Evolutionary conservation across 2,113 vertebrate genomes (phyloP), one percentile per base, ranked within the genome.

Genomic region (Sturnira hondurensis): DNA sequence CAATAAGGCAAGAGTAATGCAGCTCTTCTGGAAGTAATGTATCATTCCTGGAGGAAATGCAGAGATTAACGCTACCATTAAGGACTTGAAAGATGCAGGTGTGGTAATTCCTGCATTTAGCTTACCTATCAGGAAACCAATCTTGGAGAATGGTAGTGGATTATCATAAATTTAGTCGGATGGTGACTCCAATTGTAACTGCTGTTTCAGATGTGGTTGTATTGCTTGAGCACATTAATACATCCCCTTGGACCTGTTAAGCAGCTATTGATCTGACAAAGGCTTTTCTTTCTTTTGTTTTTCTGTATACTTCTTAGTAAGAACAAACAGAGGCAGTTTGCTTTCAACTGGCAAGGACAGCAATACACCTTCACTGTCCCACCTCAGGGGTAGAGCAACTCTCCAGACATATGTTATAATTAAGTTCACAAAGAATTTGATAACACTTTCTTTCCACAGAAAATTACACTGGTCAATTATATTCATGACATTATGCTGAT

Each of bases 81-180:
- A 92, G 36, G 19, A 84, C 82, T 19, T 56, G 36, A 83, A 94
- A 19, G 58, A 76, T 41, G 15, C 31, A 93, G 67, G 41, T n/a
- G 14, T 38, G 14, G 45, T 89, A 31, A 50, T 61, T 89, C 31
- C 38, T 58, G 56, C 74, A 17, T n/a, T 90, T 74, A 96, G 93
- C 63, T 88, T 73, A 80, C 17, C 74, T 89, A 36, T n/a, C 65
- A 93, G 24, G 78, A 70, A 50, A 88, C 65, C 58, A 38, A 77
- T 82, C 38, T 58, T 26, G 16, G 45, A 82, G 82, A 92, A 88
- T 76, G 38, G 85, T 31, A 85, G 70, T 52, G 7, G 13, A 50
- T 81, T 85, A 58, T 87, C 38, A 87, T 83, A 87, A 89, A 92
- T 43, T 90, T 90, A 24, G 26, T 89, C 70, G 77, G 74, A 83